Base-by-base conservation (phyloP, 2,113 vertebrate species). In the Ammodytes dubius region DNA sequence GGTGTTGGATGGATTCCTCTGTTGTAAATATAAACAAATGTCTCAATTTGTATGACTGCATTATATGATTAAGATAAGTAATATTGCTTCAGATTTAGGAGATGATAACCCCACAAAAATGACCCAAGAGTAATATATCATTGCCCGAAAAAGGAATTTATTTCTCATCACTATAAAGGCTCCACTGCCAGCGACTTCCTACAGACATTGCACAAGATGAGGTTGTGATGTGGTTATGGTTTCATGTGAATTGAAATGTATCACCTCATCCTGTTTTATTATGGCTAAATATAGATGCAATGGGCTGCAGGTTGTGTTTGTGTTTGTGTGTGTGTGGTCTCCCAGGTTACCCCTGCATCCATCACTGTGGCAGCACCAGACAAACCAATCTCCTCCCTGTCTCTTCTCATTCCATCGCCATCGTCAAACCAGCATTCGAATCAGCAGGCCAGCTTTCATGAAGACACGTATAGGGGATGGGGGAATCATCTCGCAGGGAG, bases 381-480 rank as follows among this genome's bases (percentile, higher is more conserved):
- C 90, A 87, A 91, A 85, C 85, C 88, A 92, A 91, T 92, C 90
- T 88, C 86, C 87, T 80, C 57, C 67, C 79, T 85, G 91, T 90
- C 91, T 90, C 82, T 49, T 87, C 87, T 81, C 73, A 68, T 92
- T 84, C 83, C 81, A 65, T 89, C 88, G 88, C 84, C 58, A 17
- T 1, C 2, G 13, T 74, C 79, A 83, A 49, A 47, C 67, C 74
- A 4, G 74, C 83, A 58, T 74, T 84, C 81, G 73, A 82, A 83
- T 82, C 86, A 79, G 83, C 65, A 65, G 39, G 60, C 67, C 74
- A 8, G 40, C 45, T 53, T 67, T 86, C 81, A 80, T 70, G 61
- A 63, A 86, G 74, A 73, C 61, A 46, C 66, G 27, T 27, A 12
- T 9, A 35, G 35, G 63, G 78, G 67, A 69, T 11, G 75, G 75